Percentiles rank a stretch among this genome's conserved stretches.
Conservation (phyloP, 2,113 vertebrate genomes). For the Cyanoramphus novaezelandiae region DNA sequence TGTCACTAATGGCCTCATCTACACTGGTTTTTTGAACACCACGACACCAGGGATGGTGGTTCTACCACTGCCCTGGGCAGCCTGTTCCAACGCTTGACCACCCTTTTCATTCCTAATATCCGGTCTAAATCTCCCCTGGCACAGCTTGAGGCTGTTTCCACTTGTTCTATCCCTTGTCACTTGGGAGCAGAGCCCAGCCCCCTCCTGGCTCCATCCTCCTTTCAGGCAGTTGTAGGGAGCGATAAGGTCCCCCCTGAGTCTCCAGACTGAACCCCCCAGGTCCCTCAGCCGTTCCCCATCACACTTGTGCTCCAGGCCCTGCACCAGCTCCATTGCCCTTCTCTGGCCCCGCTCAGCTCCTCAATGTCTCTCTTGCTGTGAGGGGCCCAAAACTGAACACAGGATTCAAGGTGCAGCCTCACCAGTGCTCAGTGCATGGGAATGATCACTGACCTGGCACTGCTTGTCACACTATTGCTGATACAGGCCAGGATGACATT, state of each 20-base stretch:
- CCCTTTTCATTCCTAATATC: neutral
- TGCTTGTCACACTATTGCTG: neutral
- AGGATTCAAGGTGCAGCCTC: neutral
- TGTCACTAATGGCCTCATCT: too few species aligned
- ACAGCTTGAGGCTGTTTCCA: neutral
- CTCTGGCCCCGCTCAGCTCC: neutral
- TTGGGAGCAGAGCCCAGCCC: neutral
- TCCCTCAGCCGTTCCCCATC: neutral
- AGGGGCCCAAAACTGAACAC: neutral
- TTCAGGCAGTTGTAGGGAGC: neutral
- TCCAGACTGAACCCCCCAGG: neutral
- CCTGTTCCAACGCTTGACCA: neutral
- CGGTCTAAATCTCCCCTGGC: neutral
- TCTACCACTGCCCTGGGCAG: neutral
- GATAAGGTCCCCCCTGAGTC: neutral
- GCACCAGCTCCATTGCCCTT: neutral
- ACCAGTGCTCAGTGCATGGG: neutral
- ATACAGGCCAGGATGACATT: neutral
- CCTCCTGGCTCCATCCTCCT: neutral
- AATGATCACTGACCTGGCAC: neutral
- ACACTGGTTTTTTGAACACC: too few species aligned
- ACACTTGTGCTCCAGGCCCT: neutral
- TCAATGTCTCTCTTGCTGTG: neutral
- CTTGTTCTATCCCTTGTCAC: neutral
- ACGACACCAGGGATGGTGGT: neutral